Evolutionary conservation across 2,797 vertebrate genomes (phyloP).

Genomic region (Cygnus olor): DNA sequence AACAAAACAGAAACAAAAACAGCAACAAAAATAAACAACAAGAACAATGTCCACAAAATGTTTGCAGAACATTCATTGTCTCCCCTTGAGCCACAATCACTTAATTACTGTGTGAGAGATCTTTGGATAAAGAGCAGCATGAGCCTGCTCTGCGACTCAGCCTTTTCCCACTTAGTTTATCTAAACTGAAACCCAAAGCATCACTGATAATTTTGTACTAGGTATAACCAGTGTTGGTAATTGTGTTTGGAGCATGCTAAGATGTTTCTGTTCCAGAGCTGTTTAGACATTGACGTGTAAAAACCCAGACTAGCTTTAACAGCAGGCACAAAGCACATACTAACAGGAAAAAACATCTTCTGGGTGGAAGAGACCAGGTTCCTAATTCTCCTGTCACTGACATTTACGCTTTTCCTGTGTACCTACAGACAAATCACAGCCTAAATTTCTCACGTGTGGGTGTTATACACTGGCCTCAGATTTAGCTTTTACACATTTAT

Average conservation of each 20-base stretch:
- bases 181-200: background rate
- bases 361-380: background rate
- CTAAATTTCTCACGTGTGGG: background rate
- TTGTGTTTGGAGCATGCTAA: background rate
- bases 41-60: background rate
- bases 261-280: background rate
- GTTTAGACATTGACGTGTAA: background rate
- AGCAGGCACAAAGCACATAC: background rate
- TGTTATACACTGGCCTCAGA: background rate
- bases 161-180: background rate
- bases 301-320: background rate
- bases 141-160: background rate
- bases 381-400: background rate
- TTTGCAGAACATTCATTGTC: background rate
- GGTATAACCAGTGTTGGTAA: constrained; percentile 2
- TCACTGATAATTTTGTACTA: background rate
- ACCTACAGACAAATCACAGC: background rate
- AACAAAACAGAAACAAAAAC: background rate
- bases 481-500: background rate
- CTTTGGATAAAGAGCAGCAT: background rate
- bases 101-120: background rate
- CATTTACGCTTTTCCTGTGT: background rate
- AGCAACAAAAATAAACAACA: too few relatives aligned
- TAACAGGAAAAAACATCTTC: background rate
- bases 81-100: background rate